phyloP scores from a whole-genome alignment of 2,113 vertebrate genomes.

The Oreochromis niloticus region DNA sequence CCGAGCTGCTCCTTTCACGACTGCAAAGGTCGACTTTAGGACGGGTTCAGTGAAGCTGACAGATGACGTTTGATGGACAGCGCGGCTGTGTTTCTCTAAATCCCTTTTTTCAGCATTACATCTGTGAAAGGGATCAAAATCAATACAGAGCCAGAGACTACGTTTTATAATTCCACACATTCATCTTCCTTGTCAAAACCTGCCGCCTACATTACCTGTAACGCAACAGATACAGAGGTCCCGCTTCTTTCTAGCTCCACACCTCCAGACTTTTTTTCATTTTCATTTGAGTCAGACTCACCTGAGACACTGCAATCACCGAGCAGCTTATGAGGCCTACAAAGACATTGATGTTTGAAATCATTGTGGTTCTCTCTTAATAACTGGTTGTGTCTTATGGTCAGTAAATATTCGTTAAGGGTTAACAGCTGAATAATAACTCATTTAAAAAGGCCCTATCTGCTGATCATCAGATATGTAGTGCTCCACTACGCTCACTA shows the following conservation, averaged over 20 bases:
- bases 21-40: not conserved
- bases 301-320: not conserved
- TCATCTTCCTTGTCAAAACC: not conserved
- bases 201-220: not conserved
- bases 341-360: not conserved
- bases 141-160: not conserved
- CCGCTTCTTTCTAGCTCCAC: not conserved
- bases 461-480: not conserved
- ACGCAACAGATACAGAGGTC: not conserved
- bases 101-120: not conserved
- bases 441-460: not conserved
- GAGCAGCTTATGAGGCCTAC: not conserved
- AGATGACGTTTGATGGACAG: conserved; percentile 27
- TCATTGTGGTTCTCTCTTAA: not conserved
- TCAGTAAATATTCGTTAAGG: not conserved
- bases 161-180: not conserved
- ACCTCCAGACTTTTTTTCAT: not conserved
- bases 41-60: not conserved
- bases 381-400: not conserved
- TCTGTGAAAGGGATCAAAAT: not conserved
- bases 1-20: conserved; percentile 3
- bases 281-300: not conserved
- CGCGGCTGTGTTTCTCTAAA: not conserved
- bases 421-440: not conserved
- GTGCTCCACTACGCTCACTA: not conserved